These are phyloP conservation scores for Apis florea DNA, from an alignment of 1,140 invertebrate species.

Conservation along the genomic window DNA sequence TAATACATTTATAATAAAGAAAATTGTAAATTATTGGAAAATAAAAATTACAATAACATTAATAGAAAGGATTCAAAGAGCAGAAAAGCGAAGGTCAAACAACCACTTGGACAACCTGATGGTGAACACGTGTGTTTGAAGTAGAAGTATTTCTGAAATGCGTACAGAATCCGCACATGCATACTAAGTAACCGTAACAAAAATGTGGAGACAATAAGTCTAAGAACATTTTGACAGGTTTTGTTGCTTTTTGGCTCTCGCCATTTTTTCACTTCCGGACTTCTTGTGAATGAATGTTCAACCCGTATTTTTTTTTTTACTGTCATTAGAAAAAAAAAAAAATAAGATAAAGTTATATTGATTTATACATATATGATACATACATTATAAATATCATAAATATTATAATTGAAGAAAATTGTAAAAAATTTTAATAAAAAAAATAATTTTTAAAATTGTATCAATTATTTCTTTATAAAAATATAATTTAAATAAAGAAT, in stretches of 20 bases:
- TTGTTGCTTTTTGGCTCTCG: constrained; percentile 2
- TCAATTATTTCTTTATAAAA: neutral
- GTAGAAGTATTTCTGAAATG: constrained; percentile 16
- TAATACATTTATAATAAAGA: neutral
- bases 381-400: neutral
- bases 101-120: constrained; percentile 20
- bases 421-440: neutral
- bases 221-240: neutral
- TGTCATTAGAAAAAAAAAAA: neutral
- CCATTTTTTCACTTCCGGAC: constrained; percentile 27
- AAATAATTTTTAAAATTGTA: neutral
- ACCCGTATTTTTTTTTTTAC: neutral
- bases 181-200: neutral
- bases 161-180: constrained; percentile 22
- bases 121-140: constrained; percentile 35
- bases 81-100: constrained; percentile 12
- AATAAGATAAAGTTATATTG: neutral
- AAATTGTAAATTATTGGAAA: neutral
- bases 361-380: too few relatives aligned
- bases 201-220: constrained; percentile 4
- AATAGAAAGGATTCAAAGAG: neutral
- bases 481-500: too few relatives aligned
- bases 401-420: neutral
- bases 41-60: neutral
- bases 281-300: neutral